These are phyloP conservation scores for Lutjanus campechanus DNA, from an alignment of 2,797 vertebrate species.

Conservation along the genomic window DNA sequence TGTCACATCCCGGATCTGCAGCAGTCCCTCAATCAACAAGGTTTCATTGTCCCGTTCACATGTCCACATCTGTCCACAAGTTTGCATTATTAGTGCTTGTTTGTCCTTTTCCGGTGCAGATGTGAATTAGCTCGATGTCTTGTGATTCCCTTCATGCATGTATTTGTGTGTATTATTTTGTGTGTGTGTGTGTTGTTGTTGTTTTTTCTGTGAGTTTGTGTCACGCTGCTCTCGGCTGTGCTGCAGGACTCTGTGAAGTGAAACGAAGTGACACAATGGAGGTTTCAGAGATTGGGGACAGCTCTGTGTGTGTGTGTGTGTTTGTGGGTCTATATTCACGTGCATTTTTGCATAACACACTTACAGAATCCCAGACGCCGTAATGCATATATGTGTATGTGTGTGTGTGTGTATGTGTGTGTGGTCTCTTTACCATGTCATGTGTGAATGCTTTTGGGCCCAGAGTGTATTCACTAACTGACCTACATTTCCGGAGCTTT, in stretches of 20 bases:
- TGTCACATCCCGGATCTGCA: background rate
- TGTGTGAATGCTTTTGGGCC: constrained; percentile 69
- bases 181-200: constrained; percentile 21
- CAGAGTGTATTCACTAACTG: constrained; percentile 55
- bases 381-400: constrained; percentile 14
- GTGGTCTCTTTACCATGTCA: constrained; percentile 37
- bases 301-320: constrained; percentile 27
- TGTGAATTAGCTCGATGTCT: constrained; percentile 51
- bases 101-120: constrained; percentile 15
- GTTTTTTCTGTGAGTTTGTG: constrained; percentile 10
- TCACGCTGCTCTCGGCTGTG: constrained; percentile 41
- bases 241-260: constrained; percentile 45
- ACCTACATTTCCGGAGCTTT: constrained; percentile 74
- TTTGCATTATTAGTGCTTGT: background rate
- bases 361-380: constrained; percentile 43
- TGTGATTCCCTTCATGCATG: constrained; percentile 39
- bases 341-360: constrained; percentile 42
- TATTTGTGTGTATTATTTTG: constrained; percentile 3
- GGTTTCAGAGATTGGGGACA: constrained; percentile 49
- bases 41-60: background rate
- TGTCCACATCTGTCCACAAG: background rate
- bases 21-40: background rate
- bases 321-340: background rate
- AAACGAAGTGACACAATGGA: constrained; percentile 60
- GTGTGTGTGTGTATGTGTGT: constrained; percentile 29